Conservation (phyloP, 2,888 invertebrate species). For the Limnephilus auricula region DNA sequence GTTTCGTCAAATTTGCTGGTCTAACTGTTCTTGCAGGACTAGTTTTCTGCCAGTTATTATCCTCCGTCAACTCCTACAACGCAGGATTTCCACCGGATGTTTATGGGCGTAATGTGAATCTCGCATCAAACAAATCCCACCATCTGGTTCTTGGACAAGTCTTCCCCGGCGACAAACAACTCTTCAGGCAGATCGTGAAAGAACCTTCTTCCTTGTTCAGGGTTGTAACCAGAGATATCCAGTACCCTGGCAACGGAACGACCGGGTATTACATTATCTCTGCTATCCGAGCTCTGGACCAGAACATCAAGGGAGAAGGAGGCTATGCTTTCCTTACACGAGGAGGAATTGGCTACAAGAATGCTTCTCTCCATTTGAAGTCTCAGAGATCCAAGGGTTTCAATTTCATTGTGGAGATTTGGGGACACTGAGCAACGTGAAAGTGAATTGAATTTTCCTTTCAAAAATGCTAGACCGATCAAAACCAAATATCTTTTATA, state of each 20-base stretch:
- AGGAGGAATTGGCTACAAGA: conserved; percentile 69
- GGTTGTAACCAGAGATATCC: conserved; percentile 63
- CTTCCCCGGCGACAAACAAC: conserved; percentile 39
- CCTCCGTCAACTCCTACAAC: background rate
- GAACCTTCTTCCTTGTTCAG: conserved; percentile 66
- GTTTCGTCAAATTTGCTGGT: background rate
- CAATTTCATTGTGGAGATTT: conserved; percentile 69
- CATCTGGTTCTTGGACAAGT: conserved; percentile 54
- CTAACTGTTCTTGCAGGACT: background rate
- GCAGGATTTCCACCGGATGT: conserved; percentile 19
- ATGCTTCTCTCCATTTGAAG: conserved; percentile 69
- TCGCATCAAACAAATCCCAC: conserved; percentile 60
- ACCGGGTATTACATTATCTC: conserved; percentile 67
- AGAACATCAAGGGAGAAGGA: conserved; percentile 69
- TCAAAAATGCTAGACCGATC: background rate
- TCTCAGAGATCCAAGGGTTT: conserved; percentile 69
- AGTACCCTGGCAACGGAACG: conserved; percentile 65
- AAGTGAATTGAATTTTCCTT: background rate
- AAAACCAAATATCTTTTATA: background rate
- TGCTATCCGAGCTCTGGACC: conserved; percentile 69
- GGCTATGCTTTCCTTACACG: conserved; percentile 67
- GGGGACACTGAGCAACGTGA: conserved; percentile 63
- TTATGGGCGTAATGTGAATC: conserved; percentile 49
- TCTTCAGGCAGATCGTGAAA: conserved; percentile 53
- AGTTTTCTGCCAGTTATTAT: conserved; percentile 15